Percentiles rank a stretch among this genome's conserved stretches.
phyloP scores from a whole-genome alignment of 2,797 vertebrate species.

The Naso thynnoides region DNA sequence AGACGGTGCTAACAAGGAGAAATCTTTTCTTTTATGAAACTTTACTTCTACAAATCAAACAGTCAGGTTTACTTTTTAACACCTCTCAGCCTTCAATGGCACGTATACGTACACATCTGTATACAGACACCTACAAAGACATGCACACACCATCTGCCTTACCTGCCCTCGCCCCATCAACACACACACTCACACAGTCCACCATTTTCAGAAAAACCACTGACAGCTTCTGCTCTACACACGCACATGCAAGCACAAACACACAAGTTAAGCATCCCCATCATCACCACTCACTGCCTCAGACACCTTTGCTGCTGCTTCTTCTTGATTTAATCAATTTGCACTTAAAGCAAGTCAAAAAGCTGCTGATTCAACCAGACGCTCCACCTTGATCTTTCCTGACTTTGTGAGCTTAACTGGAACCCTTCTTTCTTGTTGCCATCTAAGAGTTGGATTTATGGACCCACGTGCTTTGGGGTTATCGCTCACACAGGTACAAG shows the following conservation, averaged over 20 bases:
- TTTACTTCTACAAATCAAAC: constrained; percentile 2
- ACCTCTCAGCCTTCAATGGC: constrained; percentile 20
- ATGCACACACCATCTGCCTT: constrained; percentile 6
- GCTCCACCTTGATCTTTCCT: constrained; percentile 70
- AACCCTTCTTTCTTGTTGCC: constrained; percentile 33
- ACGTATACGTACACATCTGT: constrained; percentile 3
- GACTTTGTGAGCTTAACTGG: constrained; percentile 43
- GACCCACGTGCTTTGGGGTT: neutral
- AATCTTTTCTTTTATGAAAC: constrained; percentile 9
- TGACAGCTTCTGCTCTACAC: neutral
- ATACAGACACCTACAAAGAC: constrained; percentile 7
- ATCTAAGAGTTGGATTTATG: constrained; percentile 54
- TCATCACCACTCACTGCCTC: constrained; percentile 31
- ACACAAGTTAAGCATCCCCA: constrained; percentile 26
- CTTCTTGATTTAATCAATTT: constrained; percentile 71
- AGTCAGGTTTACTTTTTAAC: constrained; percentile 51
- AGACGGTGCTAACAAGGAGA: constrained; percentile 42
- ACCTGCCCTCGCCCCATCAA: neutral
- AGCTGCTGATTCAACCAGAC: constrained; percentile 73
- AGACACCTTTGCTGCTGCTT: constrained; percentile 40
- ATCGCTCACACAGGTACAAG: constrained; percentile 3
- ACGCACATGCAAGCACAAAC: neutral
- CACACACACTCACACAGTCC: constrained; percentile 2
- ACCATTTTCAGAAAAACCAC: neutral
- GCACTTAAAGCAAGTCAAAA: constrained; percentile 69